These are phyloP conservation scores for Drosophila prostipennis DNA, from an alignment of 2,888 invertebrate genomes.

Conservation along the genomic window DNA sequence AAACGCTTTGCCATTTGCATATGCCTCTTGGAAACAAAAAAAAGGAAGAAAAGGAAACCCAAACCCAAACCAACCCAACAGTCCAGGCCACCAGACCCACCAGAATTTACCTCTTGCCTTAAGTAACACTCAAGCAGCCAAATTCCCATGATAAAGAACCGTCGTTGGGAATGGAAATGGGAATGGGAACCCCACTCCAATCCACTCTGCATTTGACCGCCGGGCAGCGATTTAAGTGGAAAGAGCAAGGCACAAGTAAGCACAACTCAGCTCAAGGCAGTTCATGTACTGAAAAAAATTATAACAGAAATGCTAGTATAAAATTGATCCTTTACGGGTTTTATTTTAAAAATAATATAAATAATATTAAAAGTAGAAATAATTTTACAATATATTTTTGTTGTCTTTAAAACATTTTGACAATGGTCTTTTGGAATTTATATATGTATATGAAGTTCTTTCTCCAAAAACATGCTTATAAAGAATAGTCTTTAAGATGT, in stretches of 20 bases:
- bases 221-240: constrained; percentile 57
- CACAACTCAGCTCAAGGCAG: constrained; percentile 27
- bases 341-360: neutral
- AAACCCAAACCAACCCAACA: too few species aligned
- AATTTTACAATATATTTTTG: too few species aligned
- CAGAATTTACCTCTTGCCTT: constrained; percentile 9
- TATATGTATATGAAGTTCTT: too few species aligned
- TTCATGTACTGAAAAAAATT: constrained; percentile 4
- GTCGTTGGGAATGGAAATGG: neutral
- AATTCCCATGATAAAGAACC: constrained; percentile 78
- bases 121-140: constrained; percentile 39
- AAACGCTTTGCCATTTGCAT: constrained; percentile 60
- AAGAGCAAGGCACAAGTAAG: constrained; percentile 15
- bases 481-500: too few species aligned
- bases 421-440: too few species aligned
- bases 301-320: too few species aligned
- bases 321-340: too few species aligned
- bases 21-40: constrained; percentile 8
- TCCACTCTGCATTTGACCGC: constrained; percentile 39
- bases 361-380: too few species aligned
- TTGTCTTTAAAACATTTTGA: too few species aligned
- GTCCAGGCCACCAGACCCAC: too few species aligned
- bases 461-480: too few species aligned
- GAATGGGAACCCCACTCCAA: constrained; percentile 2
- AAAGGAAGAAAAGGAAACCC: neutral